These are phyloP conservation scores for Dolichopus griseipennis DNA, from an alignment of 2,888 invertebrate genomes.

Conservation along the genomic window DNA sequence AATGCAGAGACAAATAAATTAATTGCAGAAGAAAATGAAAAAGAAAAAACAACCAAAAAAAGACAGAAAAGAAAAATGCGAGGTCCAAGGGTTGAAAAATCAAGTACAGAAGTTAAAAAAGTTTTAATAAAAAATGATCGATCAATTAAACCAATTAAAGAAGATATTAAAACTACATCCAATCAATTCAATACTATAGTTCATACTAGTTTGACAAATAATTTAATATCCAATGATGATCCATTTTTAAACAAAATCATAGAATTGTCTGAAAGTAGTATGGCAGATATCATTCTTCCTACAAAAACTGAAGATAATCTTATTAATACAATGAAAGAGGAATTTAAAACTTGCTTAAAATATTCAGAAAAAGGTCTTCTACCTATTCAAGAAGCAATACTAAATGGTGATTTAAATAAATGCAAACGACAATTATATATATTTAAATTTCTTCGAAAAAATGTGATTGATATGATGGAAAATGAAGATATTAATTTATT, in stretches of 20 bases:
- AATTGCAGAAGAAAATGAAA: background rate
- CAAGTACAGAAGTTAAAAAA: background rate
- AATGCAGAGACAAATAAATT: background rate
- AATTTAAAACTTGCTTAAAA: background rate
- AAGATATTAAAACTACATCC: background rate
- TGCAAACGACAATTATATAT: background rate
- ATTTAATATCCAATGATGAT: no score
- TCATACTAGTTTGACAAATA: no score
- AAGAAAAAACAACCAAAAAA: background rate
- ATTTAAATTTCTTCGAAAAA: background rate
- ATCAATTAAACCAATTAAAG: background rate
- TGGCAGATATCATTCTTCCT: background rate
- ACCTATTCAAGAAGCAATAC: background rate
- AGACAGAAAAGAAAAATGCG: background rate
- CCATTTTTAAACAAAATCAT: no score
- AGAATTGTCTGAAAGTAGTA: background rate
- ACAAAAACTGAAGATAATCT: background rate
- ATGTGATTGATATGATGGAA: background rate
- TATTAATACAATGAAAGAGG: background rate
- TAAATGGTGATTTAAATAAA: background rate
- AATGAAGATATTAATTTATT: background rate
- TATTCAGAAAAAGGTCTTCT: background rate
- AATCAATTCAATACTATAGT: background rate
- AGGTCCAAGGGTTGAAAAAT: background rate
- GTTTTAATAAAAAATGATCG: background rate